A percentile compares a stretch with the other conserved stretches of the same genome.
These are phyloP conservation scores for Apeira syringaria DNA, from an alignment of 2,888 invertebrate genomes.

Conservation along the genomic window DNA sequence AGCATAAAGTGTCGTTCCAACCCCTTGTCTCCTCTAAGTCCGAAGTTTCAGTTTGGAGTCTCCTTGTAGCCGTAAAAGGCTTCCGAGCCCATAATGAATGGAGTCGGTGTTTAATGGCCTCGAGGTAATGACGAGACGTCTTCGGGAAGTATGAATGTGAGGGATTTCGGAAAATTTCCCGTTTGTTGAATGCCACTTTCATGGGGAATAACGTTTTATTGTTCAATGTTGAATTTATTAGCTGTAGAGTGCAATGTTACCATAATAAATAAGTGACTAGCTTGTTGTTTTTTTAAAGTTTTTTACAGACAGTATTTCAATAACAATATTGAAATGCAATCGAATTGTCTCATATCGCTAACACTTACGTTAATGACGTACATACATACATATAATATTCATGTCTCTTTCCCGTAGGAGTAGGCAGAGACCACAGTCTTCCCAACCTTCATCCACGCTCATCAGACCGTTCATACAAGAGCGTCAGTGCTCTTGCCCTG, in stretches of 20 bases:
- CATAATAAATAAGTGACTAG: too few relatives aligned
- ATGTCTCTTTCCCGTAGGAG: too few relatives aligned
- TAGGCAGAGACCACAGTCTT: too few relatives aligned
- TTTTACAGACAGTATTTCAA: too few relatives aligned
- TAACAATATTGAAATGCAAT: too few relatives aligned
- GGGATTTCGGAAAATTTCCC: slow-evolving; percentile 14
- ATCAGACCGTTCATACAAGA: too few relatives aligned
- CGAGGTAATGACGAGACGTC: slow-evolving; percentile 12
- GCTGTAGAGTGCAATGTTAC: slow-evolving; percentile 3
- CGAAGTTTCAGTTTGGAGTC: not conserved
- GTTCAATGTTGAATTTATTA: slow-evolving; percentile 9
- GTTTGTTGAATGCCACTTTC: slow-evolving; percentile 7
- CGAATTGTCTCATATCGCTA: too few relatives aligned
- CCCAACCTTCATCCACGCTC: too few relatives aligned
- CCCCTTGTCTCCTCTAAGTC: slow-evolving; percentile 10
- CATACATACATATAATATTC: too few relatives aligned
- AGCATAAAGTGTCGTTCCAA: slow-evolving; percentile 13
- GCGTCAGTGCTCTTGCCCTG: too few relatives aligned
- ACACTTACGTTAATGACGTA: too few relatives aligned
- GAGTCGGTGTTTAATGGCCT: slow-evolving; percentile 5
- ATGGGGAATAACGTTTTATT: slow-evolving; percentile 7
- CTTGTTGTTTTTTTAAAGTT: too few relatives aligned
- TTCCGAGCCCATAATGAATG: slow-evolving; percentile 20
- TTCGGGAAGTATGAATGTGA: slow-evolving; percentile 20
- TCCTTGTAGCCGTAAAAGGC: slow-evolving; percentile 35